These are phyloP conservation scores for Steinernema carpocapsae DNA, from an alignment of 2,888 invertebrate genomes.

Conservation along the genomic window DNA sequence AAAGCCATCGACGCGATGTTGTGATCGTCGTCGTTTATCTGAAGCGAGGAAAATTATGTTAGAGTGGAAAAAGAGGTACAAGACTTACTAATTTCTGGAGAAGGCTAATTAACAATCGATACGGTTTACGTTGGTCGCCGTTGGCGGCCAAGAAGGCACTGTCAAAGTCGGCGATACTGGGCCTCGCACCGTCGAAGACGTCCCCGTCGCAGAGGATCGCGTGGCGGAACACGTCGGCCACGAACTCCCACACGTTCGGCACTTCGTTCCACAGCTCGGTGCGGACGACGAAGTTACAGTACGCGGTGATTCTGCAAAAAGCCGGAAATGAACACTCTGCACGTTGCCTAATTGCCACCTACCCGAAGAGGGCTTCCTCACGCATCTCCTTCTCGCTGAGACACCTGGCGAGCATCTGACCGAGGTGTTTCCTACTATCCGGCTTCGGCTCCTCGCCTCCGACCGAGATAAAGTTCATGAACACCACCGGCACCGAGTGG, in stretches of 20 bases:
- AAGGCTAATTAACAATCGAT: constrained; percentile 29
- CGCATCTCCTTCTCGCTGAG: constrained; percentile 31
- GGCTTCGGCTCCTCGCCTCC: constrained; percentile 27
- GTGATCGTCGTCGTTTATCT: constrained; percentile 30
- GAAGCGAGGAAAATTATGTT: not conserved
- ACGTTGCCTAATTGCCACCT: not conserved
- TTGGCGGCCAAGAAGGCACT: constrained; percentile 29
- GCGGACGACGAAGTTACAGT: not conserved
- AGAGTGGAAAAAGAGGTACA: not conserved
- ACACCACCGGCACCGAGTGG: not conserved
- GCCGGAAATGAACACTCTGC: not conserved
- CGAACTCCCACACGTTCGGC: constrained; percentile 27
- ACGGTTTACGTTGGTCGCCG: constrained; percentile 31
- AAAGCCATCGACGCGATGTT: constrained; percentile 28
- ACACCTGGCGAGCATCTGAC: constrained; percentile 28
- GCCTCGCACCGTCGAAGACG: constrained; percentile 17
- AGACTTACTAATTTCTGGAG: constrained; percentile 23
- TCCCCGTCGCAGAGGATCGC: constrained; percentile 21
- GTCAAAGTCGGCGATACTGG: constrained; percentile 24
- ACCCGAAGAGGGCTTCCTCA: constrained; percentile 12
- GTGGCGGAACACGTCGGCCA: constrained; percentile 31
- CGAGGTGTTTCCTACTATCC: constrained; percentile 30
- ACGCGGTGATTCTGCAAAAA: constrained; percentile 21
- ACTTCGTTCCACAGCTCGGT: not conserved
- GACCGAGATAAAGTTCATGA: constrained; percentile 28